Base-by-base conservation (phyloP, 2,797 vertebrate species). In the Muraenolepis orangiensis region DNA sequence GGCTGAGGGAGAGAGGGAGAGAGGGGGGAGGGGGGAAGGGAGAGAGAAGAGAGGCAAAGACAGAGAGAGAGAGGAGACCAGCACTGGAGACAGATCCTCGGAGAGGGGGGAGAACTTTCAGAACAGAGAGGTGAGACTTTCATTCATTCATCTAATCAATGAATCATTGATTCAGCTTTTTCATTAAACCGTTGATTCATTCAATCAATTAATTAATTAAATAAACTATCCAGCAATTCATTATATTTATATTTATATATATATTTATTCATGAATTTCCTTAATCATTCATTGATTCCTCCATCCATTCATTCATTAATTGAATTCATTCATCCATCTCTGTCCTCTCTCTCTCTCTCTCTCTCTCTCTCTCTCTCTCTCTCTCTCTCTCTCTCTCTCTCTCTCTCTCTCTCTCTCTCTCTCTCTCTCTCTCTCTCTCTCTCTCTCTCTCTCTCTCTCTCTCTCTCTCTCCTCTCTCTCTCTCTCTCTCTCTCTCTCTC, bases 71-170 rank as follows among this genome's bases (percentile, higher is more conserved):
- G 90, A 90, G 10, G 85, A 89, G 46, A 75, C 77, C 78, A 81
- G 72, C 76, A 29, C 51, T 36, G 79, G 84, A 6, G 80, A 85
- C 78, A 73, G 77, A 80, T 66, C 83, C 40, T 42, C 13, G 6
- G 40, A 42, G 13, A 42, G 40, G n/a, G n/a, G n/a, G n/a, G n/a
- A n/a, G n/a, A n/a, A n/a, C n/a, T n/a, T n/a, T n/a, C 13, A 42
- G 8, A 42, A 12, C 82, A 92, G 79, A 87, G 92, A 93, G 90
- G 93, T 92, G 79, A 87, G 86, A 5, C 36, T 38, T 38, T 38
- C 11, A 38, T 42, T 31, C 20, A 20, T 68, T 16, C 20, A 14
- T 51, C 1, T 30, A 3, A 14, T 66, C 26, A 26, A 32, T 72
- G n/a, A n/a, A n/a, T n/a, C 28, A 23, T 12, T 71, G 14, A 32